Evolutionary conservation across 2,888 invertebrate genomes (phyloP), one percentile per base, ranked within the genome.

Genomic region (Mimas tiliae): DNA sequence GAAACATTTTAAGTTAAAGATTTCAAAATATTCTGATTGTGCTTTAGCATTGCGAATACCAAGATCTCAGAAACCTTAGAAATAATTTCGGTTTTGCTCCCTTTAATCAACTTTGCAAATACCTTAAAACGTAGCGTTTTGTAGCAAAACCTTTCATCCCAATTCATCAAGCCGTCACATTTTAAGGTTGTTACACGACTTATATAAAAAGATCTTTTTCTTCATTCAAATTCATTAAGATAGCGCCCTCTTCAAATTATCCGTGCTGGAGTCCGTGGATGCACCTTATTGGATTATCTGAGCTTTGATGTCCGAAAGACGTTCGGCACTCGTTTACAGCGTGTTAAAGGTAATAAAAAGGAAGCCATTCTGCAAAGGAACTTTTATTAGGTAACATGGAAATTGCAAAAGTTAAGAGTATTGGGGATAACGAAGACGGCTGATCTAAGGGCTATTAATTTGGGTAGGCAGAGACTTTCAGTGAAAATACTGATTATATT

Each of bases 241-340:
- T 78, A 78, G 81, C 77, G 72, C 80, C 82, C 82, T 79, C 76
- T 80, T 77, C 78, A 86, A 90, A 89, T 90, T 88, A 89, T 88
- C 85, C 83, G 80, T 73, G 72, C 80, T 81, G 75, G 81, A 80
- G 82, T 81, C 79, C 82, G 81, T 85, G 83, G 84, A 87, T 84
- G 88, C 83, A 87, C 85, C 85, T 92, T 91, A 92, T 92, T 92
- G 89, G 90, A 92, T 91, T 91, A 91, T 83, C 79, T 69, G 65
- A 68, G 77, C 91, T 92, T 92, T 92, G 92, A 92, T 88, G 91
- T 91, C 86, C 76, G 82, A 76, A 74, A 78, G 76, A 73, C 74
- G 84, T 78, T 80, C 75, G 79, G 79, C 76, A 81, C 80, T 81
- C 82, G 85, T 84, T 88, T 82, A 84, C 82, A 81, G 75, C 82